phyloP scores from a whole-genome alignment of 2,797 vertebrate species.

The Phrynocephalus vlangalii region DNA sequence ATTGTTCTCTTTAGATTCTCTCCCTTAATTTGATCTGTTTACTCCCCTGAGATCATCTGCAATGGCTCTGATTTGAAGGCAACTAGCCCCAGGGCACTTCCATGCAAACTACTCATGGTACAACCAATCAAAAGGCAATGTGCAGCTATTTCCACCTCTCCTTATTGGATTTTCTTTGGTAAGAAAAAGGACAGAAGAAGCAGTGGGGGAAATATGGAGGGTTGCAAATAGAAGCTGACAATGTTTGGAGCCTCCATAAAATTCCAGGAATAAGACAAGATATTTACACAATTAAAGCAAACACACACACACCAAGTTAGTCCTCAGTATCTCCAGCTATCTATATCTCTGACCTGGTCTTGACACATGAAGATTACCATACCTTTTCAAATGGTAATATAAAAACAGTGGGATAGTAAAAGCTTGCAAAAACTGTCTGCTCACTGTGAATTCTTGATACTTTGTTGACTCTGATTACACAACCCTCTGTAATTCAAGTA shows the following conservation, averaged over 20 bases:
- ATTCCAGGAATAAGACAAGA: not conserved
- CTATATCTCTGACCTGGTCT: not conserved
- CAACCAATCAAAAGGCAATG: not conserved
- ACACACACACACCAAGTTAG: not conserved
- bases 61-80: not conserved
- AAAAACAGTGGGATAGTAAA: not conserved
- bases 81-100: not conserved
- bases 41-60: not conserved
- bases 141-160: not conserved
- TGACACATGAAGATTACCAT: not conserved
- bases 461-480: conserved; percentile 24
- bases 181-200: not conserved
- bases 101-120: not conserved
- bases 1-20: not conserved
- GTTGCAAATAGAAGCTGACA: not conserved
- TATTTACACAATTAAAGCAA: not conserved
- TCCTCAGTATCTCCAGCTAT: not conserved
- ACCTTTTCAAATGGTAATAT: not conserved
- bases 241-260: not conserved
- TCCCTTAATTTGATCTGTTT: not conserved
- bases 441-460: not conserved
- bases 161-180: not conserved
- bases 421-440: not conserved
- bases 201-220: not conserved
- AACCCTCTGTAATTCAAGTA: conserved; percentile 10